These are phyloP conservation scores for Drosophila picticornis DNA, from an alignment of 2,888 invertebrate genomes.

Conservation along the genomic window DNA sequence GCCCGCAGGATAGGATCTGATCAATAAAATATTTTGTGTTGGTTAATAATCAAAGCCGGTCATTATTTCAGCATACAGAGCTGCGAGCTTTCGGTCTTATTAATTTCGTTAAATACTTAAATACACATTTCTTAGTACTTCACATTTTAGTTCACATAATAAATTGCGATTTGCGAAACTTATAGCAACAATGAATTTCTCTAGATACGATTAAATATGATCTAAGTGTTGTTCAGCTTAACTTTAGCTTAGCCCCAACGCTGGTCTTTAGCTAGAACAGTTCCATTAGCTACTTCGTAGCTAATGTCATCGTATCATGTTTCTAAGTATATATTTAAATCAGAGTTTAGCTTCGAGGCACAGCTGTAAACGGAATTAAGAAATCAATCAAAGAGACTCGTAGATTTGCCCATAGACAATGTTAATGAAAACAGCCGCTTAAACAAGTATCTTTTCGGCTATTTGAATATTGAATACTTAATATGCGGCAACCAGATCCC, in stretches of 20 bases:
- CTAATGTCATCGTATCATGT: neutral
- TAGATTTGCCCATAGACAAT: neutral
- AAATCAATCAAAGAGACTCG: conserved; percentile 42
- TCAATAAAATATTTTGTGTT: neutral
- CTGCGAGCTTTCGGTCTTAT: no score
- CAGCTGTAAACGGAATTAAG: conserved; percentile 20
- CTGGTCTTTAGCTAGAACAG: neutral
- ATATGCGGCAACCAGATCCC: conserved; percentile 19
- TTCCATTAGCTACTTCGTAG: neutral
- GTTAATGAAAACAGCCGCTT: conserved; percentile 15
- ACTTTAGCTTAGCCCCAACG: neutral
- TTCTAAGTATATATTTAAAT: neutral
- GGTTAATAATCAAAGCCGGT: neutral
- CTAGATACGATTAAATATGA: neutral
- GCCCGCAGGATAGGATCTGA: conserved; percentile 29
- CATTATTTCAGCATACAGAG: neutral
- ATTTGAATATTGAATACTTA: conserved; percentile 47
- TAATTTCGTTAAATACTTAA: neutral
- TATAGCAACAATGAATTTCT: neutral
- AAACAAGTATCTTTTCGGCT: conserved; percentile 17
- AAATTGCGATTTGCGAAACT: neutral
- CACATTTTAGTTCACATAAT: neutral
- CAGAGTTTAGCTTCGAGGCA: neutral
- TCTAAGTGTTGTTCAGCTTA: neutral
- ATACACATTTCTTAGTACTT: neutral